phyloP scores from a whole-genome alignment of 2,797 vertebrate species.

The Hoplostethus mediterraneus region DNA sequence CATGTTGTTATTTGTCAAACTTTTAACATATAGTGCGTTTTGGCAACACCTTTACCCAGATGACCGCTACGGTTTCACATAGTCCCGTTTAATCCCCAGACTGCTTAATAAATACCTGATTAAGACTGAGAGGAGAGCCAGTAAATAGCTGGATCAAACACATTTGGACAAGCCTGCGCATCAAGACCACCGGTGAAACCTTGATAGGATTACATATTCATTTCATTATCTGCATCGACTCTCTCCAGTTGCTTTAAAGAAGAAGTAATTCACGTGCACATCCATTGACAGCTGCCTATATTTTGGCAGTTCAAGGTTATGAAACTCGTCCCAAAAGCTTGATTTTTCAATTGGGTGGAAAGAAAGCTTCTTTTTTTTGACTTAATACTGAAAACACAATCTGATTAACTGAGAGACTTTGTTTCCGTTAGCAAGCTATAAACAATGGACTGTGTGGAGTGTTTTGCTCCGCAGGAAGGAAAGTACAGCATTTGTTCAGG shows the following conservation, averaged over 20 bases:
- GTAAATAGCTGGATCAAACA: constrained; percentile 3
- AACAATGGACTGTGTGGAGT: constrained; percentile 71
- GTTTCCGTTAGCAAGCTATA: constrained; percentile 56
- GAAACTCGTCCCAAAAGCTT: constrained; percentile 11
- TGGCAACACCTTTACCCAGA: constrained; percentile 1
- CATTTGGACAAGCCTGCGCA: constrained; percentile 1
- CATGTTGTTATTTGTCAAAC: background rate
- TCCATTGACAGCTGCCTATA: background rate
- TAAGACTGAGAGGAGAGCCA: background rate
- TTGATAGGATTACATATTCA: background rate
- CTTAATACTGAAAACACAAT: constrained; percentile 53
- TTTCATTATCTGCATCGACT: background rate
- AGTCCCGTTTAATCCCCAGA: constrained; percentile 54
- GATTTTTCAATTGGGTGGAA: constrained; percentile 31
- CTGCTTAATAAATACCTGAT: constrained; percentile 43
- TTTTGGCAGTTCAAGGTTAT: background rate
- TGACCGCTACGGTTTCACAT: constrained; percentile 22
- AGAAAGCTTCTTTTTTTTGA: constrained; percentile 42
- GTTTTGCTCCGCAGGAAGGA: constrained; percentile 72
- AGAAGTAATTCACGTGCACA: too few species aligned
- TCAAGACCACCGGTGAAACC: background rate
- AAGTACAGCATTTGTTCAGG: constrained; percentile 72
- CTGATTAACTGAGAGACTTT: constrained; percentile 69
- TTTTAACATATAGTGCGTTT: background rate
- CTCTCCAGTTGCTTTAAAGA: background rate